These are phyloP conservation scores for Sicus ferrugineus DNA, from an alignment of 2,888 invertebrate species.

Conservation along the genomic window DNA sequence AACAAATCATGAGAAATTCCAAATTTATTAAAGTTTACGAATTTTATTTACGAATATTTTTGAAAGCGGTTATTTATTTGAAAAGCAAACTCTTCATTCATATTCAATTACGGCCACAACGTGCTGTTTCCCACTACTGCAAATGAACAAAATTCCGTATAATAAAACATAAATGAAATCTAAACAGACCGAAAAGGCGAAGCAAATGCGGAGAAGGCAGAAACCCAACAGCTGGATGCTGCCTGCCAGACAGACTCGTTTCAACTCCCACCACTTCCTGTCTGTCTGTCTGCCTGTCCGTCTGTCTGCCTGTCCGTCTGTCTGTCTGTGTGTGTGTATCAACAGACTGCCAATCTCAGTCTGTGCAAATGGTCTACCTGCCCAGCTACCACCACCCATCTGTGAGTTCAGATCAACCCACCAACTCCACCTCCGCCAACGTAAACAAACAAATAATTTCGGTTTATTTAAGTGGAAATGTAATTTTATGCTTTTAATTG, in stretches of 20 bases:
- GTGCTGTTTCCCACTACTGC: too few species aligned
- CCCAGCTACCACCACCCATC: neutral
- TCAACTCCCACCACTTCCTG: neutral
- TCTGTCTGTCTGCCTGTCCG: neutral
- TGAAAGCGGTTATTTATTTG: neutral
- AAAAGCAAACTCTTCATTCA: neutral
- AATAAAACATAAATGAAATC: constrained; percentile 5
- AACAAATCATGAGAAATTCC: too few species aligned
- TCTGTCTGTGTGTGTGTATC: too few species aligned
- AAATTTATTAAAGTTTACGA: too few species aligned
- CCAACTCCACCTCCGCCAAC: neutral
- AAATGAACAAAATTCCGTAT: neutral
- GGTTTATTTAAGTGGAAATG: constrained; percentile 54
- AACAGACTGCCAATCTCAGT: too few species aligned
- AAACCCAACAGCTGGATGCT: neutral
- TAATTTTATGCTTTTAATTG: constrained; percentile 58
- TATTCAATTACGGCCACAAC: neutral
- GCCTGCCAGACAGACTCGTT: neutral
- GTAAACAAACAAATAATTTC: constrained; percentile 29
- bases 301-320: too few species aligned
- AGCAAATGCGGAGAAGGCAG: neutral
- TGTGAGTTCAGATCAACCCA: neutral
- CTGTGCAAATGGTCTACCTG: too few species aligned
- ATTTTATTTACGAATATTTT: neutral
- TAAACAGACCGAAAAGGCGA: neutral